Percentiles rank a stretch among this genome's conserved stretches.
Evolutionary conservation across 2,113 vertebrate species (phyloP).

Genomic region (Semicossyphus pulcher): DNA sequence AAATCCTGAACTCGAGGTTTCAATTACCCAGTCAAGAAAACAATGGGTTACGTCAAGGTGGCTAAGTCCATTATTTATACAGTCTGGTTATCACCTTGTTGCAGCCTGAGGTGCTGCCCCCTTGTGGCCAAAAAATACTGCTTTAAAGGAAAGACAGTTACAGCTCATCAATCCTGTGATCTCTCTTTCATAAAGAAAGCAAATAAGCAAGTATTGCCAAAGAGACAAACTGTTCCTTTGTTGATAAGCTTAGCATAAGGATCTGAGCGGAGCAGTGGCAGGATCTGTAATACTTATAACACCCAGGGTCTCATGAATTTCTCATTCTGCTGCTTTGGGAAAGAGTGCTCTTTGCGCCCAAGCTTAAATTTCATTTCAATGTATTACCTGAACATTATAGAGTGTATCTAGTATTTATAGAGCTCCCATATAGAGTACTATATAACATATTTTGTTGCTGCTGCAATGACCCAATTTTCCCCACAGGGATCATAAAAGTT

Average conservation of each 20-base stretch:
- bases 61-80: too few species aligned
- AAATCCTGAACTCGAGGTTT: neutral
- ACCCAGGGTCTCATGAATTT: conserved; percentile 33
- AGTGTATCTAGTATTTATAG: neutral
- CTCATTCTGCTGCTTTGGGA: conserved; percentile 14
- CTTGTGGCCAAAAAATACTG: neutral
- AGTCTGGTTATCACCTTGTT: neutral
- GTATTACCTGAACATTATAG: neutral
- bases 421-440: neutral
- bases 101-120: neutral
- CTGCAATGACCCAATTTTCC: conserved; percentile 46
- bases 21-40: too few species aligned
- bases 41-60: too few species aligned
- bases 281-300: neutral
- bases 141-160: too few species aligned
- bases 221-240: neutral
- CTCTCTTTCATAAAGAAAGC: too few species aligned
- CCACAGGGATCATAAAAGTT: conserved; percentile 44
- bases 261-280: neutral
- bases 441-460: conserved; percentile 24
- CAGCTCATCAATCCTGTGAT: neutral
- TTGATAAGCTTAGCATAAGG: too few species aligned
- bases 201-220: neutral
- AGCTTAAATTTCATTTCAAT: conserved; percentile 10
- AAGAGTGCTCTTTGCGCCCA: neutral